phyloP scores from a whole-genome alignment of 1,140 invertebrate genomes.

The Tetramorium parvispinum region DNA sequence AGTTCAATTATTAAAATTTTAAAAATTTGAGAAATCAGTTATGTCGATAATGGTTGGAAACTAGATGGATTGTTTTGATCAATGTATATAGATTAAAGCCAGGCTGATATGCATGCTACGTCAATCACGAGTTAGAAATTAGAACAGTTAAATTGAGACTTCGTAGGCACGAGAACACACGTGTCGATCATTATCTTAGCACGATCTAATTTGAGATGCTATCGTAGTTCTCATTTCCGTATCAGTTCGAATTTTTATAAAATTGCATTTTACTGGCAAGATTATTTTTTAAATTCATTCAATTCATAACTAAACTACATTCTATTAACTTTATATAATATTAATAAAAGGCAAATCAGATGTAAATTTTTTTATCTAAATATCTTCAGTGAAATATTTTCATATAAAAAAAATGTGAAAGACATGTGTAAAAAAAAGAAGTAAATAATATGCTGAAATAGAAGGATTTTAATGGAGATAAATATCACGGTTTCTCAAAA shows the following conservation, averaged over 20 bases:
- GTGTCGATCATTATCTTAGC: slow-evolving; percentile 57
- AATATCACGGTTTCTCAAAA: background rate
- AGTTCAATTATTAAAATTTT: background rate
- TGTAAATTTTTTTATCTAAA: background rate
- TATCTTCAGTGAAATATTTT: background rate
- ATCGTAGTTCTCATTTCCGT: slow-evolving; percentile 5
- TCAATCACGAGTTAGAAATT: slow-evolving; percentile 58
- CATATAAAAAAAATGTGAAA: background rate
- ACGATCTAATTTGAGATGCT: slow-evolving; percentile 47
- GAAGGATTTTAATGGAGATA: background rate
- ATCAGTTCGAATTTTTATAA: background rate
- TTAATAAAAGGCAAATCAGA: background rate
- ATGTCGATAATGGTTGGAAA: background rate
- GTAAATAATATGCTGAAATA: background rate
- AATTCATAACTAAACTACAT: no score
- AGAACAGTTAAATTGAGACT: slow-evolving; percentile 55
- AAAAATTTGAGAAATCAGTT: background rate
- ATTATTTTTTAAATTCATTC: background rate
- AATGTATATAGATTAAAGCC: background rate
- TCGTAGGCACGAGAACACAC: background rate
- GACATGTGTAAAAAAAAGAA: background rate
- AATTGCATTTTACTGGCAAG: background rate
- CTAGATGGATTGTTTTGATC: slow-evolving; percentile 8
- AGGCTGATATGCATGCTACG: slow-evolving; percentile 36
- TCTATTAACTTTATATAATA: no score